phyloP scores from a whole-genome alignment of 53 echinoderm and acorn worm genomes.

The Henricia sp. region DNA sequence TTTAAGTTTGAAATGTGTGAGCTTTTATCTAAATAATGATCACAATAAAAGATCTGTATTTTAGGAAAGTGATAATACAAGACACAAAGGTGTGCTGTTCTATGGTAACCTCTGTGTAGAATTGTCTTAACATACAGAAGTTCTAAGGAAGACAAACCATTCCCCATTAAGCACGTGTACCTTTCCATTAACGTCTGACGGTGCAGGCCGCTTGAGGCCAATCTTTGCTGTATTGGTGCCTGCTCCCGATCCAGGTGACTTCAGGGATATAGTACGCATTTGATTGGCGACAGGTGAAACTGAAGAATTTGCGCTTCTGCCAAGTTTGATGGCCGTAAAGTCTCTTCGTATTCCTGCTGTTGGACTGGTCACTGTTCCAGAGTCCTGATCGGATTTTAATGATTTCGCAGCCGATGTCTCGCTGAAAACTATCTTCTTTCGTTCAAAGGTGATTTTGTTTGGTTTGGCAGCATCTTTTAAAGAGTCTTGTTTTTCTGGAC shows the following conservation, averaged over 20 bases:
- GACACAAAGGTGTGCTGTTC: background rate
- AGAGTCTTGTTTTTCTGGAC: background rate
- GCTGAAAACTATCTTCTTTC: background rate
- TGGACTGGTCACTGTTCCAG: background rate
- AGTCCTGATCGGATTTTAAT: background rate
- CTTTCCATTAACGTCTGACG: slow-evolving; percentile 32
- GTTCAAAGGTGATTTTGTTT: slow-evolving; percentile 12
- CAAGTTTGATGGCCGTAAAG: background rate
- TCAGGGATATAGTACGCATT: slow-evolving; percentile 5
- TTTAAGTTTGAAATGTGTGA: too few species aligned
- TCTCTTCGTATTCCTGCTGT: background rate
- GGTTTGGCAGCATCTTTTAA: background rate
- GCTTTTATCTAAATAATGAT: too few species aligned
- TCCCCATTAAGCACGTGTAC: too few species aligned
- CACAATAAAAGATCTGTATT: background rate
- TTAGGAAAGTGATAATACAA: background rate
- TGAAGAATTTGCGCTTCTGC: background rate
- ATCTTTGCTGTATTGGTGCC: background rate
- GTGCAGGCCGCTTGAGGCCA: slow-evolving; percentile 16
- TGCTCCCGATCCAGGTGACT: background rate
- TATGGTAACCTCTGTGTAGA: too few species aligned
- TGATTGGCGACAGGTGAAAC: slow-evolving; percentile 12
- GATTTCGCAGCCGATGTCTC: slow-evolving; percentile 10
- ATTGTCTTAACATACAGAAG: too few species aligned
- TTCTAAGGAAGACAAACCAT: too few species aligned